A percentile compares a stretch with the other conserved stretches of the same genome.
Evolutionary conservation across 1,140 invertebrate genomes (phyloP).

Genomic region (Ruditapes philippinarum): DNA sequence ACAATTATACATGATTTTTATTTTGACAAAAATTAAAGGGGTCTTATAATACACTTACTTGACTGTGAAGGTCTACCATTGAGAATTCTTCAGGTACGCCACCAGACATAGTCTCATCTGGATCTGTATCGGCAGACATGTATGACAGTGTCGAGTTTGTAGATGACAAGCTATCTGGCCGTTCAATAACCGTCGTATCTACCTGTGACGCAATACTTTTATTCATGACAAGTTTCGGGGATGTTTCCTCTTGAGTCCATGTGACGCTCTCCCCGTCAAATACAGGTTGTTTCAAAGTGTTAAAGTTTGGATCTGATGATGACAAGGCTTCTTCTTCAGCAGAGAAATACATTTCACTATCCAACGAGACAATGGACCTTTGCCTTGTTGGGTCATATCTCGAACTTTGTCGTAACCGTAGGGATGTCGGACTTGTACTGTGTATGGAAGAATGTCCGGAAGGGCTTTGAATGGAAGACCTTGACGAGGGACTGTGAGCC

Average conservation of each 20-base stretch:
- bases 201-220: slow-evolving; percentile 11
- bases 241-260: slow-evolving; percentile 4
- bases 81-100: slow-evolving; percentile 84
- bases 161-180: slow-evolving; percentile 64
- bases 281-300: slow-evolving; percentile 3
- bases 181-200: slow-evolving; percentile 57
- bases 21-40: no score
- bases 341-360: slow-evolving; percentile 82
- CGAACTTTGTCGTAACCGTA: not conserved
- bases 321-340: slow-evolving; percentile 77
- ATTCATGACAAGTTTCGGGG: slow-evolving; percentile 24
- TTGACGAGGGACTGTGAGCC: slow-evolving; percentile 63
- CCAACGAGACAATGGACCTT: slow-evolving; percentile 75
- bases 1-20: no score
- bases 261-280: slow-evolving; percentile 47
- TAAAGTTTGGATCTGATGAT: slow-evolving; percentile 56
- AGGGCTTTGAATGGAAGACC: slow-evolving; percentile 71
- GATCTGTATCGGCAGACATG: slow-evolving; percentile 93
- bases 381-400: slow-evolving; percentile 20
- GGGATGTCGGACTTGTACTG: slow-evolving; percentile 39
- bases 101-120: slow-evolving; percentile 58
- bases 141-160: slow-evolving; percentile 90
- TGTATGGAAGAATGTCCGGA: slow-evolving; percentile 67
- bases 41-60: no score
- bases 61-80: slow-evolving; percentile 97